Percentiles rank a stretch among this genome's conserved stretches.
Evolutionary conservation across 1,140 invertebrate genomes (phyloP).

Genomic region (Phymastichus coffea): DNA sequence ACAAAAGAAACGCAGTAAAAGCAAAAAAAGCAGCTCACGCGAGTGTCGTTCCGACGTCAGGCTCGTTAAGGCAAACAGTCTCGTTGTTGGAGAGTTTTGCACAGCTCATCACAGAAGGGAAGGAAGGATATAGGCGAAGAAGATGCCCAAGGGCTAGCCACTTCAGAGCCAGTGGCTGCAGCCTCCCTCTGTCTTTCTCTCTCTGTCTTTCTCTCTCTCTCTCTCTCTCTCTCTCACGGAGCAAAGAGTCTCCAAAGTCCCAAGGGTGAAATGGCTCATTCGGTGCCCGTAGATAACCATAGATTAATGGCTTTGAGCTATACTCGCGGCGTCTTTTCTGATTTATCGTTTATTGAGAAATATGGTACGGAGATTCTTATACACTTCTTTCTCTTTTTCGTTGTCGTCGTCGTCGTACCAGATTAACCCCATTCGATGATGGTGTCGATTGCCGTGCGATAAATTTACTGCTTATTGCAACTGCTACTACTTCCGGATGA

Average conservation of each 20-base stretch:
- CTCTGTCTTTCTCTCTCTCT: conserved; percentile 26
- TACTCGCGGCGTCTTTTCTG: conserved; percentile 39
- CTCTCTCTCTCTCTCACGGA: conserved; percentile 33
- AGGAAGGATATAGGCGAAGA: conserved; percentile 10
- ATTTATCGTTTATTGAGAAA: conserved; percentile 57
- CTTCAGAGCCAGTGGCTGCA: conserved; percentile 39
- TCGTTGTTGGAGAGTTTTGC: conserved; percentile 39
- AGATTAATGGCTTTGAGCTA: conserved; percentile 53
- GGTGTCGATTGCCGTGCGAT: conserved; percentile 27
- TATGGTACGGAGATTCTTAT: conserved; percentile 43
- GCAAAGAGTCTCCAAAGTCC: conserved; percentile 47
- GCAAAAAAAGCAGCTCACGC: too few relatives aligned
- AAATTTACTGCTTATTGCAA: conserved; percentile 23
- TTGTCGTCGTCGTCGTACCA: background rate
- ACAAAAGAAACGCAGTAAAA: too few relatives aligned
- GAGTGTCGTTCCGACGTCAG: too few relatives aligned
- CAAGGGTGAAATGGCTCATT: conserved; percentile 57
- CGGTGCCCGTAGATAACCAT: conserved; percentile 53
- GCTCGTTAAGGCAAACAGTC: conserved; percentile 39
- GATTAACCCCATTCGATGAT: conserved; percentile 12
- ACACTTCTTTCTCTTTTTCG: background rate
- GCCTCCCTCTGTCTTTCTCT: too few relatives aligned
- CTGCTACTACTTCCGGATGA: background rate
- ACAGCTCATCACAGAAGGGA: conserved; percentile 42
- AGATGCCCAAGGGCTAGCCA: conserved; percentile 48